Percentiles rank a stretch among this genome's conserved stretches.
Evolutionary conservation across 2,113 vertebrate species (phyloP).

Genomic region (Cricetomys ansorgei): DNA sequence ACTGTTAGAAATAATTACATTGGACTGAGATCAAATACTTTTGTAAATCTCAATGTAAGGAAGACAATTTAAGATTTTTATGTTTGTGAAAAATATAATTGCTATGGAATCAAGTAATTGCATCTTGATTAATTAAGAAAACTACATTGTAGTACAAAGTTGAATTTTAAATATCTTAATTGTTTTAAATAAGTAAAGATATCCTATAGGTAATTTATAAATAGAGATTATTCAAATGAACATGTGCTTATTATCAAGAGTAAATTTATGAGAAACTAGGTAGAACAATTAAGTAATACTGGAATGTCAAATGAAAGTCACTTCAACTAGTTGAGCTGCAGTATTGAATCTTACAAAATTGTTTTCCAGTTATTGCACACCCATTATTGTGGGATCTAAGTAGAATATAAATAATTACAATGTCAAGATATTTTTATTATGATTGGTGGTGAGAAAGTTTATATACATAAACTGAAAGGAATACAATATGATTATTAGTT

Average conservation of each 20-base stretch:
- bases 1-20: conserved; percentile 56
- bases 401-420: not conserved
- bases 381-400: not conserved
- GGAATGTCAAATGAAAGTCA: not conserved
- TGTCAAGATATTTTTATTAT: not conserved
- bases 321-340: not conserved
- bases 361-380: not conserved
- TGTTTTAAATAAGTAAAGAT: conserved; percentile 16
- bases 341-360: conserved; percentile 2
- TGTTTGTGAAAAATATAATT: not conserved
- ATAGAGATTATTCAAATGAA: conserved; percentile 1
- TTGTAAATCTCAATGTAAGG: conserved; percentile 8
- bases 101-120: conserved; percentile 43
- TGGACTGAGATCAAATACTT: not conserved
- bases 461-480: not conserved
- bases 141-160: not conserved
- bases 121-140: conserved; percentile 40
- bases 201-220: not conserved
- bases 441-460: not conserved
- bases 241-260: conserved; percentile 30
- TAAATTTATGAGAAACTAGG: not conserved
- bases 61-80: not conserved
- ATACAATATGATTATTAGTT: not conserved
- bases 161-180: conserved; percentile 38
- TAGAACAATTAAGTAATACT: conserved; percentile 29